phyloP scores from a whole-genome alignment of 2,888 invertebrate species.

The Thera britannica region DNA sequence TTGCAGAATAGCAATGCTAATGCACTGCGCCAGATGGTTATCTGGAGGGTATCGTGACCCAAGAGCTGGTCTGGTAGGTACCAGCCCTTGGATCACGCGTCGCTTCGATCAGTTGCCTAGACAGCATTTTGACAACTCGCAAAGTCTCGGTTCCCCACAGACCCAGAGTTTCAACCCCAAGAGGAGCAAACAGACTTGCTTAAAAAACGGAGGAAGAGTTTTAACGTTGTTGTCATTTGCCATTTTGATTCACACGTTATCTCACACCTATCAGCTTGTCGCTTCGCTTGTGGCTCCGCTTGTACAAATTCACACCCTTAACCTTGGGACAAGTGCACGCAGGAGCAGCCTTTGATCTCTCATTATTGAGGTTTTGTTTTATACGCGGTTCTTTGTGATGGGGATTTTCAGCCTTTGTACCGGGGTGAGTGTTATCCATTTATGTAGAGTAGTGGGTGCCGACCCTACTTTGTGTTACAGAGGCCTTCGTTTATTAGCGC shows the following conservation, averaged over 20 bases:
- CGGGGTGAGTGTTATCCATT: conserved; percentile 28
- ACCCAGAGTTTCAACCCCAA: no score
- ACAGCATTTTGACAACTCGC: no score
- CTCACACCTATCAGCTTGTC: not conserved
- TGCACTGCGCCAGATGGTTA: no score
- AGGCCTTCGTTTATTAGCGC: conserved; percentile 1
- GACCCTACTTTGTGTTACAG: conserved; percentile 21
- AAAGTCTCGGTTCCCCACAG: no score
- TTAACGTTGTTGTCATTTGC: no score
- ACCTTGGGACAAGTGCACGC: conserved; percentile 39
- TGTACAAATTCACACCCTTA: not conserved
- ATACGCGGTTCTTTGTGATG: conserved; percentile 34
- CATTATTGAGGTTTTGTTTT: conserved; percentile 39
- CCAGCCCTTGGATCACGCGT: no score
- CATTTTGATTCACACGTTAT: not conserved
- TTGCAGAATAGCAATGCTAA: no score
- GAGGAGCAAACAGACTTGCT: no score
- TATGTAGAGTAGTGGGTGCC: conserved; percentile 24
- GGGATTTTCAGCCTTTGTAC: conserved; percentile 29
- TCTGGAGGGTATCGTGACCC: no score
- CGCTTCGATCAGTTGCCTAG: no score
- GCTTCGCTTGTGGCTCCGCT: conserved; percentile 14
- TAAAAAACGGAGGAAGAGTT: no score
- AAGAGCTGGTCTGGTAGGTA: no score
- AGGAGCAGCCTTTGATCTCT: conserved; percentile 40